Conservation (phyloP, 1,140 invertebrate genomes). For the Thaumatotibia leucotreta region DNA sequence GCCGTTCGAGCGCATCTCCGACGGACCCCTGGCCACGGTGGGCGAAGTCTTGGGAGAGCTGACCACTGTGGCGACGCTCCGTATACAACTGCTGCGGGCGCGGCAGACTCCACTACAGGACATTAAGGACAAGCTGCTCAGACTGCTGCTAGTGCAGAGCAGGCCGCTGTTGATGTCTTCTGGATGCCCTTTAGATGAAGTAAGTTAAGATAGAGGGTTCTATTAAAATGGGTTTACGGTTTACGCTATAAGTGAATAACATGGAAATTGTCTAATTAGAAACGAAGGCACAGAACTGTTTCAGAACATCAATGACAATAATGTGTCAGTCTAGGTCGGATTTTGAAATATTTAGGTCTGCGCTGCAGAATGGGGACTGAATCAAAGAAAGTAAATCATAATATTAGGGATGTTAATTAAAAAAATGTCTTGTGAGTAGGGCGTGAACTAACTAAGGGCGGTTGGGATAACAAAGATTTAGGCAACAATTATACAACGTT, state of each 20-base stretch:
- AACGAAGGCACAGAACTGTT: too few relatives aligned
- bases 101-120: constrained; percentile 87
- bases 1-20: constrained; percentile 92
- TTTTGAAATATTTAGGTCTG: too few relatives aligned
- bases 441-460: background rate
- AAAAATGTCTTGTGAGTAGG: too few relatives aligned
- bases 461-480: background rate
- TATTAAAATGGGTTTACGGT: background rate
- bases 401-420: too few relatives aligned
- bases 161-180: constrained; percentile 89
- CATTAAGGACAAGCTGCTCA: constrained; percentile 94
- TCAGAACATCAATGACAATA: too few relatives aligned
- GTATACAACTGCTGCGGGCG: constrained; percentile 92
- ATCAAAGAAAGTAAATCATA: too few relatives aligned
- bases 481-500: background rate
- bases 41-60: constrained; percentile 95
- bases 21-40: constrained; percentile 89
- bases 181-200: constrained; percentile 95
- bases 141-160: constrained; percentile 91
- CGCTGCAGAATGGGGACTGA: too few relatives aligned
- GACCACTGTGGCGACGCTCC: constrained; percentile 91
- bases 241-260: too few relatives aligned
- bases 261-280: too few relatives aligned
- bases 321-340: too few relatives aligned
- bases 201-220: constrained; percentile 70